These are phyloP conservation scores for Ceyx erithaca DNA, from an alignment of 2,797 vertebrate species.

Conservation along the genomic window DNA sequence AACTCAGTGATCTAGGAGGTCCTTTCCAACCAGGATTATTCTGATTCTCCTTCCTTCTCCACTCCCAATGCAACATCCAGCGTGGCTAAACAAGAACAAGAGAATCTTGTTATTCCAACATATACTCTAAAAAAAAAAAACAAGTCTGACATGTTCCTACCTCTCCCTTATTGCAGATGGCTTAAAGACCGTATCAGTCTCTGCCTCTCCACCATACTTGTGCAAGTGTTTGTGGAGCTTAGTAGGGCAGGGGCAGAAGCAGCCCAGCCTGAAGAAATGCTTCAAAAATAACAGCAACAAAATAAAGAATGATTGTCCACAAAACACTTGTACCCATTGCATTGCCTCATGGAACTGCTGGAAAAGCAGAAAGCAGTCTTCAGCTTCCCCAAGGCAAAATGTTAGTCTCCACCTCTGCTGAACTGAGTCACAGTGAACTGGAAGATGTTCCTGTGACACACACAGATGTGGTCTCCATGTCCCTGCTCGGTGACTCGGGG, in stretches of 20 bases:
- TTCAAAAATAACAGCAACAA: neutral
- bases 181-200: neutral
- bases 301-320: neutral
- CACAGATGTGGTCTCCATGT: neutral
- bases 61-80: neutral
- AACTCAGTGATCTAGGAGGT: too few relatives aligned
- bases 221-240: neutral
- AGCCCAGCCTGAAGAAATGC: neutral
- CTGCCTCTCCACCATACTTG: neutral
- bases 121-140: conserved; percentile 1
- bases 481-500: too few relatives aligned
- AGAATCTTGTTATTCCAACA: neutral
- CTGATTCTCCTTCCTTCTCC: neutral
- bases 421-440: neutral
- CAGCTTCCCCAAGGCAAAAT: neutral
- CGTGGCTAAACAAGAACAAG: neutral
- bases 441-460: neutral
- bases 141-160: neutral
- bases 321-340: neutral
- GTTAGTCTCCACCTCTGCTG: neutral
- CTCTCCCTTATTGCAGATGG: neutral
- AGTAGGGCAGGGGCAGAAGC: neutral
- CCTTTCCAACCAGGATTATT: too few relatives aligned
- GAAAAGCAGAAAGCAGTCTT: neutral
- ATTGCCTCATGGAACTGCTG: neutral